phyloP scores from a whole-genome alignment of 2,888 invertebrate genomes.

The Callyntrura guangdongensis region DNA sequence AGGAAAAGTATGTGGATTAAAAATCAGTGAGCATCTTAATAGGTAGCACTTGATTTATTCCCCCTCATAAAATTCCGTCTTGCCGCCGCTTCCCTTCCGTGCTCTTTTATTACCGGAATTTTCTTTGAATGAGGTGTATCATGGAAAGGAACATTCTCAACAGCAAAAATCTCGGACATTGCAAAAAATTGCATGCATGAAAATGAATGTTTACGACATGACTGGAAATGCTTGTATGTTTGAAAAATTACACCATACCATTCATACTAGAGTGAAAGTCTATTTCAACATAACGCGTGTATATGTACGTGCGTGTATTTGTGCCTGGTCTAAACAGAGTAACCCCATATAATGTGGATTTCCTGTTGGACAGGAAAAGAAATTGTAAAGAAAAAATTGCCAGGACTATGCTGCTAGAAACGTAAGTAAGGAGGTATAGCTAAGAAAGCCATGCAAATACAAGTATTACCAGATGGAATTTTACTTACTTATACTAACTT shows the following conservation, averaged over 20 bases:
- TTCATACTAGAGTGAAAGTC: not conserved
- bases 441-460: not conserved
- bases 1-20: not conserved
- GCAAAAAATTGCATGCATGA: not conserved
- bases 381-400: not conserved
- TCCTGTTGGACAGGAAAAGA: not conserved
- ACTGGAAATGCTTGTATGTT: not conserved
- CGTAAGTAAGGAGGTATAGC: not conserved
- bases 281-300: not conserved
- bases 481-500: no score
- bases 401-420: not conserved
- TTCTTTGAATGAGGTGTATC: no score
- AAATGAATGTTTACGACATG: not conserved
- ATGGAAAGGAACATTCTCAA: not conserved
- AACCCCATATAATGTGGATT: not conserved
- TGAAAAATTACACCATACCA: not conserved
- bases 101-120: no score
- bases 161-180: not conserved
- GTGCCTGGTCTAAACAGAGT: no score
- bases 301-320: no score
- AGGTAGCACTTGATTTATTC: not conserved
- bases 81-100: not conserved
- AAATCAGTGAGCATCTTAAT: not conserved
- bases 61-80: not conserved
- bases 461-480: constrained; percentile 23